Percentiles rank a stretch among this genome's conserved stretches.
phyloP scores from a whole-genome alignment of 35 echinoderm and acorn worm species.

The Anneissia japonica region DNA sequence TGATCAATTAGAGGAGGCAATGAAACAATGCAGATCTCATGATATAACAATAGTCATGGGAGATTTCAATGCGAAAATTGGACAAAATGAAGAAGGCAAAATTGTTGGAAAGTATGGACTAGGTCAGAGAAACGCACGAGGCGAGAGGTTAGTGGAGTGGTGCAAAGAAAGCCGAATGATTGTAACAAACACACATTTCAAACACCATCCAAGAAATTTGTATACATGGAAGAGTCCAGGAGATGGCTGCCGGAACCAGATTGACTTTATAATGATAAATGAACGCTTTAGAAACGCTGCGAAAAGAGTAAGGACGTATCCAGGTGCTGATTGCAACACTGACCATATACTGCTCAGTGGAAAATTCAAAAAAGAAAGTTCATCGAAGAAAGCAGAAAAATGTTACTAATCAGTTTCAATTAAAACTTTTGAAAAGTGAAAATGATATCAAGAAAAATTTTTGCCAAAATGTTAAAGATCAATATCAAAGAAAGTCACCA shows the following conservation, averaged over 20 bases:
- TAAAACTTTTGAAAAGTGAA: too few species aligned
- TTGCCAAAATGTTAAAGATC: too few species aligned
- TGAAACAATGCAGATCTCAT: neutral
- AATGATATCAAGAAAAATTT: too few species aligned
- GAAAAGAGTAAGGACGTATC: constrained; percentile 1
- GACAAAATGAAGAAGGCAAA: neutral
- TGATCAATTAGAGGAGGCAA: neutral
- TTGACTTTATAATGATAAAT: constrained; percentile 12
- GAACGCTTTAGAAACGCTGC: neutral
- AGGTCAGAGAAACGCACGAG: constrained; percentile 2
- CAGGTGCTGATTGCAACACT: neutral
- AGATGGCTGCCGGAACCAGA: neutral
- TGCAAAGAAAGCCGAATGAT: neutral
- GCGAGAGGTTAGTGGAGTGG: constrained; percentile 2
- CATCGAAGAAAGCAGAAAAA: too few species aligned
- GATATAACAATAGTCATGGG: constrained; percentile 22
- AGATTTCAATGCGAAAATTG: constrained; percentile 30
- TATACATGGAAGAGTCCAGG: constrained; percentile 18
- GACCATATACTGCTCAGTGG: too few species aligned
- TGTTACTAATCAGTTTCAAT: too few species aligned
- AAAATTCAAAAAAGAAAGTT: too few species aligned
- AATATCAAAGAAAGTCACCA: too few species aligned
- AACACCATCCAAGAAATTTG: neutral
- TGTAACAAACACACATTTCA: constrained; percentile 6
- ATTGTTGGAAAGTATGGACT: neutral